phyloP scores from a whole-genome alignment of 2,113 vertebrate genomes.

The Pelecanus crispus region DNA sequence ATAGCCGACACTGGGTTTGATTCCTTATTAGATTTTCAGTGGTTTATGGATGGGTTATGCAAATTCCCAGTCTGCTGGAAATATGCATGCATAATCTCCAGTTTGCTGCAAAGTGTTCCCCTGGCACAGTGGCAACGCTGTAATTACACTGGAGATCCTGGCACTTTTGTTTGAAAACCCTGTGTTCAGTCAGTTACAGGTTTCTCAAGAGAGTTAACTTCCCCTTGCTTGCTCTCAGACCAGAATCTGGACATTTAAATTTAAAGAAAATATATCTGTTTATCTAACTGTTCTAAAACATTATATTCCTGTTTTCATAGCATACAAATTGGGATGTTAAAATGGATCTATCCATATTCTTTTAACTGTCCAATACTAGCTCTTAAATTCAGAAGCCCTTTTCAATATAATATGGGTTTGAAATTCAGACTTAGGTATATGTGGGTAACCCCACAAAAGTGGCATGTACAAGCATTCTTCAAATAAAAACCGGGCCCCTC shows the following conservation, averaged over 20 bases:
- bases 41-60: not conserved
- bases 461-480: not conserved
- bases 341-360: not conserved
- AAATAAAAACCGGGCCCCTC: not conserved
- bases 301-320: not conserved
- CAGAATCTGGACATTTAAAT: not conserved
- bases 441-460: not conserved
- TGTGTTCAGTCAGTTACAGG: not conserved
- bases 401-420: not conserved
- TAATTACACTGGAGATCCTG: not conserved
- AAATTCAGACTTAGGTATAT: not conserved
- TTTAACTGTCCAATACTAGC: not conserved
- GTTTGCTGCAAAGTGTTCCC: not conserved
- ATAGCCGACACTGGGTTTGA: not conserved
- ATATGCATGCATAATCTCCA: not conserved
- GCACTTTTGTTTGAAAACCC: not conserved
- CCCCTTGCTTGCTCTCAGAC: not conserved
- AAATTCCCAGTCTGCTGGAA: not conserved
- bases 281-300: not conserved
- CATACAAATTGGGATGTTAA: not conserved
- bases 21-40: not conserved
- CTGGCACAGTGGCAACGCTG: not conserved
- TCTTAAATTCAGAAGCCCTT: not conserved
- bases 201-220: not conserved
- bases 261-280: not conserved